A percentile compares a stretch with the other conserved stretches of the same genome.
Conservation (phyloP, 2,113 vertebrate species). For the Platycercus adscitus region DNA sequence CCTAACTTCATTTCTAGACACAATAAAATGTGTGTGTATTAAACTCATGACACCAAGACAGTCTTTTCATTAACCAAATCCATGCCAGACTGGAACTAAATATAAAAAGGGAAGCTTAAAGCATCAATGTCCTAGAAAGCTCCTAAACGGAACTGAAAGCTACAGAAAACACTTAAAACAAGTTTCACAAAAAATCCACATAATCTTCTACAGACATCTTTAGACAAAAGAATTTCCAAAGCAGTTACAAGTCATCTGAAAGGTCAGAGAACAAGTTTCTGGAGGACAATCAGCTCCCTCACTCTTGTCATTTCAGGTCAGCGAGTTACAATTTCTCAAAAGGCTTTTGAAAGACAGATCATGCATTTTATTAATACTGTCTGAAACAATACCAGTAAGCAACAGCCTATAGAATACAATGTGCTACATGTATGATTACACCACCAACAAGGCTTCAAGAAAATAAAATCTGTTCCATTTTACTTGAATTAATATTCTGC, state of each 20-base stretch:
- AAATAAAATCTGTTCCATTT: slow-evolving; percentile 59
- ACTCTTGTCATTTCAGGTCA: background rate
- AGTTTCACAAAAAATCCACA: slow-evolving; percentile 47
- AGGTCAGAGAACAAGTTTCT: slow-evolving; percentile 27
- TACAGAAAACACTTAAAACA: slow-evolving; percentile 61
- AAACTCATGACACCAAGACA: slow-evolving; percentile 41
- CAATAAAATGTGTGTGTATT: slow-evolving; percentile 56
- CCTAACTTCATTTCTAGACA: slow-evolving; percentile 54
- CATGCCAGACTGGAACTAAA: slow-evolving; percentile 48
- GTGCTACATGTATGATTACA: slow-evolving; percentile 53
- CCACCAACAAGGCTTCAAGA: slow-evolving; percentile 29
- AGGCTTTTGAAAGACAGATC: slow-evolving; percentile 61
- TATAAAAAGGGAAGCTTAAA: slow-evolving; percentile 75
- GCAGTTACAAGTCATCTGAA: slow-evolving; percentile 72
- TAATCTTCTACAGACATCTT: slow-evolving; percentile 64
- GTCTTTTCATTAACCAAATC: slow-evolving; percentile 67
- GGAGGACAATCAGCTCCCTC: background rate
- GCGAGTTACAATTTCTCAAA: background rate
- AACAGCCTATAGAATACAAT: slow-evolving; percentile 47
- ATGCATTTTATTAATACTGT: slow-evolving; percentile 63
- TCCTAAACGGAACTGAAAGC: slow-evolving; percentile 66
- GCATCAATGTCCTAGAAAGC: slow-evolving; percentile 67
- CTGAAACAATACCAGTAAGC: slow-evolving; percentile 66
- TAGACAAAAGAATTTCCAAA: slow-evolving; percentile 31
- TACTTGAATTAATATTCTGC: background rate